Evolutionary conservation across 2,797 vertebrate genomes (phyloP), one percentile per base, ranked within the genome.

Genomic region (Danionella dracula): DNA sequence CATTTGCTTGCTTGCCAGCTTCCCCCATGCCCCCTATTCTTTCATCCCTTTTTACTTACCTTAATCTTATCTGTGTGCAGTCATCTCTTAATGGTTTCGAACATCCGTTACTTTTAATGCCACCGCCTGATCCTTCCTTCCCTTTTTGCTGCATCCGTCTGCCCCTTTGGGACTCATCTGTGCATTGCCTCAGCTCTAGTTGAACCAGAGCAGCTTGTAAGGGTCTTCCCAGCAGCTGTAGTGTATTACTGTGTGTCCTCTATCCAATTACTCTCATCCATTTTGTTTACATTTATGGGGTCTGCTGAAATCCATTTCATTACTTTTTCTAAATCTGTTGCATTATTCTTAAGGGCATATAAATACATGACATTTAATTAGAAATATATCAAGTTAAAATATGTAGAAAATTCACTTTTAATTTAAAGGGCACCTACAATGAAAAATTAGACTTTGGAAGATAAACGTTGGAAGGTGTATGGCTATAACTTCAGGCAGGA

Each of bases 1-100:
- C 58, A 50, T 55, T 29, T 62, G n/a, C n/a, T 34, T 35, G 51
- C 46, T 27, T 4, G 68, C 70, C 76, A 49, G 70, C 76, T 74
- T 69, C 68, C 66, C 46, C 27, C n/a, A 72, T 74, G 66, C 67
- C 1, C 0, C 71, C 72, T 74, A 78, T 81, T 74, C 71, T 78
- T 80, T 69, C 79, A 50, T 31, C 54, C 53, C 23, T 66, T 48
- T 53, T 57, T 66, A 31, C 10, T 42, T 66, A 3, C 23, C 23
- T n/a, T 13, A 40, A 66, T 34, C 61, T 56, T 56, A 38, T 66
- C 42, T 46, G 41, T 42, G 9, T 57, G 17, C 34, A 5, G 1
- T 32, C 6, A 0, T 34, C 60, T 41, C 23, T 37, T 10, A 53
- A 40, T 29, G 23, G 59, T 40, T 49, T 54, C 66, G 67, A 54